Evolutionary conservation across 2,113 vertebrate genomes (phyloP).

Genomic region (Rattus rattus): DNA sequence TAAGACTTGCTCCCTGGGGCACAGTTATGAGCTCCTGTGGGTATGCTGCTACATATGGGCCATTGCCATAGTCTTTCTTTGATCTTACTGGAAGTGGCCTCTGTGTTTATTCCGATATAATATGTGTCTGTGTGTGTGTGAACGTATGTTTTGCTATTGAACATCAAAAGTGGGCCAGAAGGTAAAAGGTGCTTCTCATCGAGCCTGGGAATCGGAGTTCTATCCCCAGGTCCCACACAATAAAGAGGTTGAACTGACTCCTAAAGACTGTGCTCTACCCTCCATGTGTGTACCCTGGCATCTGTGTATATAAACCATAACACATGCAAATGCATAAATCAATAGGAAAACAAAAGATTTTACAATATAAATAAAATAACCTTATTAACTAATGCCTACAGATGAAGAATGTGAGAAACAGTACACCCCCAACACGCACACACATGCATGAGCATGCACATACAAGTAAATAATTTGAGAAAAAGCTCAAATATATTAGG

Average conservation of each 20-base stretch:
- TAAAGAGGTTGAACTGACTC: not conserved
- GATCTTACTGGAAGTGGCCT: not conserved
- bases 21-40: constrained; percentile 28
- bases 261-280: not conserved
- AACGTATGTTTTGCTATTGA: not conserved
- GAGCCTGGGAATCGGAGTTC: not conserved
- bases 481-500: not conserved
- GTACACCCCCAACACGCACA: not conserved
- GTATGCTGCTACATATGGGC: constrained; percentile 21
- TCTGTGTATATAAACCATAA: not conserved
- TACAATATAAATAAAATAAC: not conserved
- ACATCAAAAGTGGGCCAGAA: not conserved
- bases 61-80: constrained; percentile 30
- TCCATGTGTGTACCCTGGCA: not conserved
- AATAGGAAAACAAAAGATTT: constrained; percentile 15
- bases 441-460: not conserved
- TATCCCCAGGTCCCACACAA: not conserved
- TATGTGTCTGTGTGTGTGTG: not conserved
- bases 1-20: constrained; percentile 38
- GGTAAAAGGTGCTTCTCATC: not conserved
- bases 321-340: not conserved
- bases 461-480: not conserved
- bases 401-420: not conserved
- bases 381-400: not conserved
- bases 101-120: not conserved